Conservation (phyloP, 2,888 invertebrate species). For the Campopleginae sp. region DNA sequence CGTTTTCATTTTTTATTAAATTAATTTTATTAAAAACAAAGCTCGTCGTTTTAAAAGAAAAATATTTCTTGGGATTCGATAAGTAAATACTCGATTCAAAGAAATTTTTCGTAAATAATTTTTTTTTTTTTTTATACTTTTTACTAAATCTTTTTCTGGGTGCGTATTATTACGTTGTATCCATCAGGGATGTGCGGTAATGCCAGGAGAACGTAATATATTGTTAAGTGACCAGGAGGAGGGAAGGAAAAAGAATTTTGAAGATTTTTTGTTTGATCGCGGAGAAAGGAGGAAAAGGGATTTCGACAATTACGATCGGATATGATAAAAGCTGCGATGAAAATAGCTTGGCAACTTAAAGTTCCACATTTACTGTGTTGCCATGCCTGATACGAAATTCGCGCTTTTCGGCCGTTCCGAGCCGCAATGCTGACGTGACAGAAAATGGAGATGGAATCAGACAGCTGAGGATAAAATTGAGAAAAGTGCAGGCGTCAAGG, state of each 20-base stretch:
- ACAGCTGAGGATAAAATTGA: constrained; percentile 21
- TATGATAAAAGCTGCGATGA: neutral
- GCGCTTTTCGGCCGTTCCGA: neutral
- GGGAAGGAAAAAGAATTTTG: neutral
- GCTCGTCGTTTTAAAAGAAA: too few relatives aligned
- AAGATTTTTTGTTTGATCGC: neutral
- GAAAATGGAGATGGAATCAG: constrained; percentile 18
- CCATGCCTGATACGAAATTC: neutral
- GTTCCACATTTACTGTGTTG: neutral
- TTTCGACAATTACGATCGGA: neutral
- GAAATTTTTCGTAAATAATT: too few relatives aligned
- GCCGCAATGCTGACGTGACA: constrained; percentile 15
- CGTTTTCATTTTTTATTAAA: too few relatives aligned
- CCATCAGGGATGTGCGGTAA: too few relatives aligned
- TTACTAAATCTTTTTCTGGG: too few relatives aligned
- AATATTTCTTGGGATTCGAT: too few relatives aligned
- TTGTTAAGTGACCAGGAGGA: neutral
- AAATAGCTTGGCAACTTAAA: neutral
- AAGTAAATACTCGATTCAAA: too few relatives aligned
- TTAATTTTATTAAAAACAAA: too few relatives aligned
- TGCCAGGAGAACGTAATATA: neutral
- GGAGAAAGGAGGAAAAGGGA: neutral
- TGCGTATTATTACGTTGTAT: too few relatives aligned
- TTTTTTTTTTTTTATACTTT: too few relatives aligned
- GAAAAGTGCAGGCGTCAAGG: constrained; percentile 12